Conservation (phyloP, 2,888 invertebrate genomes). For the Phorcus lineatus region DNA sequence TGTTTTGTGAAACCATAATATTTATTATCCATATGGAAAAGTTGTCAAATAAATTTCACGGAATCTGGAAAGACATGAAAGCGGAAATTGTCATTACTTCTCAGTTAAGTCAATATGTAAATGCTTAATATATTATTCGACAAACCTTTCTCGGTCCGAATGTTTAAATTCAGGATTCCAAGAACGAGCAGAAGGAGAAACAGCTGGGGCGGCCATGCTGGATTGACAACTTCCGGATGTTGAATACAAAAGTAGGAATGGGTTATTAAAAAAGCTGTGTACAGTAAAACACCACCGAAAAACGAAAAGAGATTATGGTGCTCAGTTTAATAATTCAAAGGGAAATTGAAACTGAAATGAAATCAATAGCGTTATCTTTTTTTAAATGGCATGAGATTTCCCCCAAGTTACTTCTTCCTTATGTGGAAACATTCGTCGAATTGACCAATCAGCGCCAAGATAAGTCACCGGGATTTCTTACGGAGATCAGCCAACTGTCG, state of each 20-base stretch:
- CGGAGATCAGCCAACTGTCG: no score
- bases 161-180: slow-evolving; percentile 84
- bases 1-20: no score
- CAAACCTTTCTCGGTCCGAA: slow-evolving; percentile 85
- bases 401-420: no score
- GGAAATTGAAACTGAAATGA: no score
- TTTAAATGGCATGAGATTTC: no score
- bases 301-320: no score
- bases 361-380: no score
- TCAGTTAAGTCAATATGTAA: neutral
- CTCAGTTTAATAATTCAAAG: no score
- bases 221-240: slow-evolving; percentile 30
- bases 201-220: slow-evolving; percentile 30
- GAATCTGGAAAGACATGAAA: neutral
- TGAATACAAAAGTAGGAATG: slow-evolving; percentile 38
- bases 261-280: neutral
- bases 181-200: slow-evolving; percentile 52
- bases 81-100: neutral
- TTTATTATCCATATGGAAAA: neutral
- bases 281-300: no score
- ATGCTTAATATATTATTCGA: neutral
- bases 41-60: neutral
- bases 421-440: no score
- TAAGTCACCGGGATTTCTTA: no score
- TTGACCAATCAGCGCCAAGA: no score